These are phyloP conservation scores for Ornithorhynchus anatinus DNA, from an alignment of 2,113 vertebrate species.

Conservation along the genomic window DNA sequence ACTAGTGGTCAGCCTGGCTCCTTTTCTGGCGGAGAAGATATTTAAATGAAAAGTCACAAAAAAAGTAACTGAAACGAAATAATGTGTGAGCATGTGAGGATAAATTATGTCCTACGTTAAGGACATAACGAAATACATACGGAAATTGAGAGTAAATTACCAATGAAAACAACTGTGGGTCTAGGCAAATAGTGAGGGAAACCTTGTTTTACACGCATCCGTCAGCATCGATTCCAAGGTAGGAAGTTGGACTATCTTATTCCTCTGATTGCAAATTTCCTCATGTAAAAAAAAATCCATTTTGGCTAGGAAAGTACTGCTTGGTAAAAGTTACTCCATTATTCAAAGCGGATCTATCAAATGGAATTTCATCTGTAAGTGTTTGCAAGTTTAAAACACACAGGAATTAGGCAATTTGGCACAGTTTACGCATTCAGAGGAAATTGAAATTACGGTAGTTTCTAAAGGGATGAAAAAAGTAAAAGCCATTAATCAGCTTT, in stretches of 20 bases:
- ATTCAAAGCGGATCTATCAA: slow-evolving; percentile 26
- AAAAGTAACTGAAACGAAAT: no score
- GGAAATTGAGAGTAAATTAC: no score
- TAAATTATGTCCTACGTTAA: no score
- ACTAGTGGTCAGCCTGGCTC: no score
- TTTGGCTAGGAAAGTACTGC: background rate
- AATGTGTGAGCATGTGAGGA: no score
- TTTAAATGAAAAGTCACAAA: no score
- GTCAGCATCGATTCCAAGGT: background rate
- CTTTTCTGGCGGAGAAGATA: no score
- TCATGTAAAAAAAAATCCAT: slow-evolving; percentile 7
- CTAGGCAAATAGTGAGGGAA: no score
- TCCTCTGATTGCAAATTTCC: slow-evolving; percentile 8
- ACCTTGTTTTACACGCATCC: background rate
- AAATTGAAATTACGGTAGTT: slow-evolving; percentile 34
- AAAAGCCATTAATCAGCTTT: slow-evolving; percentile 32
- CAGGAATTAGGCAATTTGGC: slow-evolving; percentile 15
- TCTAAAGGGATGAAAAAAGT: slow-evolving; percentile 21
- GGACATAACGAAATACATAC: no score
- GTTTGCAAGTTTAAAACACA: slow-evolving; percentile 3
- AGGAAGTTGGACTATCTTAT: background rate
- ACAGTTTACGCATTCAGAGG: slow-evolving; percentile 15
- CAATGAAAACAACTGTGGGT: no score
- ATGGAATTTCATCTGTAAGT: slow-evolving; percentile 20
- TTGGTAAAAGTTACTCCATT: background rate